Conservation (phyloP, 2,797 vertebrate species). For the Catostomus latipinnis region DNA sequence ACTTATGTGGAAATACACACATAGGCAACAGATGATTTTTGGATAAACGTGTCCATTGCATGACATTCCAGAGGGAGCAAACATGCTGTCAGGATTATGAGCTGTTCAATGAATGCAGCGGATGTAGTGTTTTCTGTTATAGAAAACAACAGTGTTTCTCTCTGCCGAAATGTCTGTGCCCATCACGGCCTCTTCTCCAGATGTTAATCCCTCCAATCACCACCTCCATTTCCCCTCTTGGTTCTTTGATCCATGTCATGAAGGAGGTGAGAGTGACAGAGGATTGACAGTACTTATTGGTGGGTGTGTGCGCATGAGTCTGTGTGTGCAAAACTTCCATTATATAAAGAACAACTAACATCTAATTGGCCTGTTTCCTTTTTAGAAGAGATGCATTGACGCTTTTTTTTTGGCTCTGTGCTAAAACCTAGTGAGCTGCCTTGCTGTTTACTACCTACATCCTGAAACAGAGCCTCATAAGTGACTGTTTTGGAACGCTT, state of each 20-base stretch:
- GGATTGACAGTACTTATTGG: constrained; percentile 58
- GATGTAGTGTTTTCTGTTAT: constrained; percentile 53
- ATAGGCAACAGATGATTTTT: constrained; percentile 57
- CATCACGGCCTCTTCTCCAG: constrained; percentile 60
- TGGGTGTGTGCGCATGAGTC: background rate
- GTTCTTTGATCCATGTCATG: constrained; percentile 43
- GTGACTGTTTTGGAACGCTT: no score
- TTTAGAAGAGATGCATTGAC: no score
- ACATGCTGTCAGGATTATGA: constrained; percentile 37
- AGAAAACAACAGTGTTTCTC: constrained; percentile 60
- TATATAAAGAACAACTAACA: background rate
- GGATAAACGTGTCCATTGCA: constrained; percentile 63
- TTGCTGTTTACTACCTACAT: no score
- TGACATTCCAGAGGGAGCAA: constrained; percentile 50
- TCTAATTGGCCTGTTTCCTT: background rate
- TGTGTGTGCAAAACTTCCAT: background rate
- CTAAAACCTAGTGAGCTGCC: no score
- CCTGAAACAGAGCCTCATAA: no score
- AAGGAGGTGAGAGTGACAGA: constrained; percentile 60
- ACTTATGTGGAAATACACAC: constrained; percentile 65
- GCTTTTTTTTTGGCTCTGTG: no score
- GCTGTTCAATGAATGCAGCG: constrained; percentile 43
- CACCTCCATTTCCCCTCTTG: constrained; percentile 63
- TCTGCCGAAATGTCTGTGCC: constrained; percentile 49
- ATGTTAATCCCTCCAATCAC: constrained; percentile 72